These are phyloP conservation scores for Sebastes steindachneri DNA, from an alignment of 2,797 vertebrate species.

Conservation along the genomic window DNA sequence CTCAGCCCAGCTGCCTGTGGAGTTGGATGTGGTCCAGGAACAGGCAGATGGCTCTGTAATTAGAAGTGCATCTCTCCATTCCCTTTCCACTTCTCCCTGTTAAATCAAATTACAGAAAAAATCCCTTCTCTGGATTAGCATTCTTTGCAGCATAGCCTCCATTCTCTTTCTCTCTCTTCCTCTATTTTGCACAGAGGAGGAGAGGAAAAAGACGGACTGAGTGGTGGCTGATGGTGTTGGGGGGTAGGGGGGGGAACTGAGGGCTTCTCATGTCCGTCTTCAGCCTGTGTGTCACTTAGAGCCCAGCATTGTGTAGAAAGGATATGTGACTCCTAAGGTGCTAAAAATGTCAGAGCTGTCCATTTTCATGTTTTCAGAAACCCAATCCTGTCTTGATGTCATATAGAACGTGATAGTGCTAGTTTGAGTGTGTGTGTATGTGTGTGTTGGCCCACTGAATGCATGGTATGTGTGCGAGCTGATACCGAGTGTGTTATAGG, in stretches of 20 bases:
- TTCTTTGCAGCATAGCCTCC: constrained; percentile 84
- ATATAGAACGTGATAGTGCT: constrained; percentile 24
- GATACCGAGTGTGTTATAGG: constrained; percentile 68
- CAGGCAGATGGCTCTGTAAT: constrained; percentile 92
- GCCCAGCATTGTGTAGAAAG: constrained; percentile 25
- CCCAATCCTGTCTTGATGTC: constrained; percentile 16
- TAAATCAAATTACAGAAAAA: constrained; percentile 94
- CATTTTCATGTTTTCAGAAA: constrained; percentile 16
- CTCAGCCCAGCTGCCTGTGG: constrained; percentile 89
- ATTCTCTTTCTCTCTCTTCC: constrained; percentile 74
- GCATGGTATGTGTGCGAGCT: constrained; percentile 73
- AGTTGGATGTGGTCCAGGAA: constrained; percentile 90
- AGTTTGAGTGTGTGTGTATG: constrained; percentile 39
- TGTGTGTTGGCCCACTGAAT: constrained; percentile 70
- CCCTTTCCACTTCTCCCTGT: constrained; percentile 89
- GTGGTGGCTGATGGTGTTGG: constrained; percentile 52
- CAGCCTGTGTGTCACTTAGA: constrained; percentile 26
- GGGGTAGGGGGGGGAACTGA: constrained; percentile 27
- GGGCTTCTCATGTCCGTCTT: constrained; percentile 53
- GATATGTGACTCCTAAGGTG: constrained; percentile 7
- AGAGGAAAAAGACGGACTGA: constrained; percentile 56
- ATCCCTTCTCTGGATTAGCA: constrained; percentile 89
- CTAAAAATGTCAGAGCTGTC: constrained; percentile 18
- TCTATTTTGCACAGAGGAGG: constrained; percentile 63
- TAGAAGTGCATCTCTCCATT: constrained; percentile 90